Evolutionary conservation across 2,888 invertebrate species (phyloP), one percentile per base, ranked within the genome.

Genomic region (Agrotis puta): DNA sequence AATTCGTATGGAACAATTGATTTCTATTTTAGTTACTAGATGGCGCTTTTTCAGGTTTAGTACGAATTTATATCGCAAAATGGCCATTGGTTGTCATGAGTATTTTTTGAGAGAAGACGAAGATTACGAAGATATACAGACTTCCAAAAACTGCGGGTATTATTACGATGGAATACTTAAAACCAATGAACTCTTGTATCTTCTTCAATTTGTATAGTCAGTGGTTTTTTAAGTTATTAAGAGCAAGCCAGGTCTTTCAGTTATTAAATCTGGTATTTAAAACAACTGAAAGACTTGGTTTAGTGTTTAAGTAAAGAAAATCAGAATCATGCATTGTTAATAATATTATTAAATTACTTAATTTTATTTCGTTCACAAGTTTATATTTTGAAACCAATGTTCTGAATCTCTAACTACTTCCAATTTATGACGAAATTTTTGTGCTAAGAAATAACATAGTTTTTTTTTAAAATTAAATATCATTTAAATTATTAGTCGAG

Each of bases 331-430:
- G 16, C 3, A 20, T n/a, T 75, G 50, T 56, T 77, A 18, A 4
- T 48, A 7, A 11, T 61, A 56, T 47, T 51, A 45, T 68, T 43
- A 53, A 47, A 54, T 66, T 72, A 70, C 65, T 72, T 82, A 77
- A 58, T 59, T 59, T 61, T 54, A 39, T 65, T 45, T 57, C 43
- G 48, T 24, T 45, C 14, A n/a, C 16, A 24, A 53, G 39, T 45
- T 50, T 64, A 45, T 50, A 50, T 65, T 72, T 75, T 51, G 45
- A 72, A 45, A 43, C 18, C 24, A 50, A 47, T 24, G 5, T 51
- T 47, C 22, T 2, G 20, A 62, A 74, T 61, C 62, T 53, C 74
- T 6, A 33, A 27, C 74, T 33, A 59, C 5, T 27, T 13, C 2
- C 18, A 22, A 11, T 39, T 39, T 39, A 11, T 33, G 7, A 39